Conservation (phyloP, 1,140 invertebrate genomes). For the Penaeus chinensis region DNA sequence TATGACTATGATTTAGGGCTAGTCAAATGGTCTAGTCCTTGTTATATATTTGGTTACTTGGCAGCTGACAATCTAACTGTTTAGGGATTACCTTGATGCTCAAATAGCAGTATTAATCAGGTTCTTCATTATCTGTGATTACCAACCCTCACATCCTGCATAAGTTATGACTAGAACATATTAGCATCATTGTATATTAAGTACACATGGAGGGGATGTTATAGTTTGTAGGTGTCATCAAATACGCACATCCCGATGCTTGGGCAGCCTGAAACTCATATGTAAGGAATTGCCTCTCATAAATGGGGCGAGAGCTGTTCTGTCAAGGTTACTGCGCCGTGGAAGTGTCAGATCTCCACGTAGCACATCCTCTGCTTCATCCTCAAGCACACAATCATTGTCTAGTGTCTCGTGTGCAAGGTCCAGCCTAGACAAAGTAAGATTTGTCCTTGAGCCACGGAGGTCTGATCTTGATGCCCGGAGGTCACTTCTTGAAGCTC, state of each 20-base stretch:
- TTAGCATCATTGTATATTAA: conserved; percentile 59
- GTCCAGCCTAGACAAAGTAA: conserved; percentile 61
- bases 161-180: conserved; percentile 61
- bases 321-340: conserved; percentile 45
- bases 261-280: conserved; percentile 62
- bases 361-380: conserved; percentile 53
- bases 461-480: conserved; percentile 31
- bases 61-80: not conserved
- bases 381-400: conserved; percentile 51
- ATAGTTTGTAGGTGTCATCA: conserved; percentile 45
- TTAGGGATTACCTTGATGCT: conserved; percentile 8
- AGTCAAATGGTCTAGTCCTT: conserved; percentile 16
- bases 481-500: conserved; percentile 26
- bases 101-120: not conserved
- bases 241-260: conserved; percentile 53
- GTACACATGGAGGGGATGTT: conserved; percentile 35
- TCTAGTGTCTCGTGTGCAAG: conserved; percentile 60
- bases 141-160: conserved; percentile 38
- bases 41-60: conserved; percentile 8
- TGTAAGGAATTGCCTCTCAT: conserved; percentile 60
- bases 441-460: conserved; percentile 47
- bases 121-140: conserved; percentile 22
- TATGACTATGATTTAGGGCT: conserved; percentile 45
- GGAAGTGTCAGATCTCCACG: conserved; percentile 60
- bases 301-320: conserved; percentile 50